phyloP scores from a whole-genome alignment of 2,888 invertebrate species.

The Phyllotreta cruciferae region DNA sequence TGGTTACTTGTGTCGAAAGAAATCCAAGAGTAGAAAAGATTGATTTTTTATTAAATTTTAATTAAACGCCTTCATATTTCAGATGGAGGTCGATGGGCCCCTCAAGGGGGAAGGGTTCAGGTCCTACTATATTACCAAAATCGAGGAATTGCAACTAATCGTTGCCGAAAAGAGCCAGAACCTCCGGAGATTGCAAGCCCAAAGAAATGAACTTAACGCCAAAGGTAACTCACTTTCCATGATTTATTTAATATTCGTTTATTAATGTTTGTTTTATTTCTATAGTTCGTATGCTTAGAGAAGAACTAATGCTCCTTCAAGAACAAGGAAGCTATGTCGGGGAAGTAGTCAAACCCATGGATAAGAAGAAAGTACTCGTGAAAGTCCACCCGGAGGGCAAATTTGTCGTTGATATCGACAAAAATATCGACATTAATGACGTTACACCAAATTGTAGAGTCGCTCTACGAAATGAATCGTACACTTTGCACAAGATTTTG shows the following conservation, averaged over 20 bases:
- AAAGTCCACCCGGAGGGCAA: slow-evolving; percentile 99
- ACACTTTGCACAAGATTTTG: slow-evolving; percentile 96
- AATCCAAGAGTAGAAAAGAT: slow-evolving; percentile 7
- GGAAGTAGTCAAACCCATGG: slow-evolving; percentile 99
- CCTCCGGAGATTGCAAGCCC: slow-evolving; percentile 94
- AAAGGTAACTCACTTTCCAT: slow-evolving; percentile 72
- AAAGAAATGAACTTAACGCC: slow-evolving; percentile 97
- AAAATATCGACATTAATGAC: slow-evolving; percentile 98
- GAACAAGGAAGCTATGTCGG: slow-evolving; percentile 99
- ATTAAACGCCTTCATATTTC: slow-evolving; percentile 41
- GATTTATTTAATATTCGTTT: not conserved
- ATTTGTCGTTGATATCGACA: slow-evolving; percentile 98
- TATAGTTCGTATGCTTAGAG: slow-evolving; percentile 93
- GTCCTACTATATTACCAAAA: slow-evolving; percentile 97
- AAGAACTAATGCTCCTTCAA: slow-evolving; percentile 93
- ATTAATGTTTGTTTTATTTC: slow-evolving; percentile 32
- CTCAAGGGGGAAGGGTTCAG: slow-evolving; percentile 87
- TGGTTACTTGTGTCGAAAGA: slow-evolving; percentile 3
- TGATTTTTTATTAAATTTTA: not conserved
- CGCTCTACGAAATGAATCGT: slow-evolving; percentile 97
- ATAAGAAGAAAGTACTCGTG: slow-evolving; percentile 98
- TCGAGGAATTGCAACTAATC: slow-evolving; percentile 93
- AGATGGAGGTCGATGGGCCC: slow-evolving; percentile 78
- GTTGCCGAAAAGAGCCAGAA: slow-evolving; percentile 99
- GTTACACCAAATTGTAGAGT: slow-evolving; percentile 98